These are phyloP conservation scores for Tenthredo distinguenda DNA, from an alignment of 2,888 invertebrate genomes.

Conservation along the genomic window DNA sequence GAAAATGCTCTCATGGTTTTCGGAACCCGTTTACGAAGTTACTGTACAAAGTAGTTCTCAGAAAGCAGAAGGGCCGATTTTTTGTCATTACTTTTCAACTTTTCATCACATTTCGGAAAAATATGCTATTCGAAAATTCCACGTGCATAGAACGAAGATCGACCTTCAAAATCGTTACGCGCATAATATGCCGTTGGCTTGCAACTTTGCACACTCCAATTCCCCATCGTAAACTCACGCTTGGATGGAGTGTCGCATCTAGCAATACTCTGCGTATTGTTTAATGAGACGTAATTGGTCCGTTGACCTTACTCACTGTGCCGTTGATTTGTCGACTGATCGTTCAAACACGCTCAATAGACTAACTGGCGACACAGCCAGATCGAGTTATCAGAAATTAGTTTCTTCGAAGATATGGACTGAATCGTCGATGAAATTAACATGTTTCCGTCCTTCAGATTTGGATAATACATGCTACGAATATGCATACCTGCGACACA, in stretches of 20 bases:
- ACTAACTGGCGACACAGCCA: neutral
- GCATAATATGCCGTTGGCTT: neutral
- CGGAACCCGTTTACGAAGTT: neutral
- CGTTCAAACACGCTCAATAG: neutral
- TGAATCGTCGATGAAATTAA: neutral
- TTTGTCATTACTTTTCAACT: neutral
- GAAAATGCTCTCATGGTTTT: neutral
- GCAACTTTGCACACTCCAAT: neutral
- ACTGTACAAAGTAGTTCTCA: neutral
- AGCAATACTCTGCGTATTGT: neutral
- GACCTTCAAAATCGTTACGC: neutral
- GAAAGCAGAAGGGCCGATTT: neutral
- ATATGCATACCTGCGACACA: neutral
- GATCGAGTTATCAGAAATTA: constrained; percentile 11
- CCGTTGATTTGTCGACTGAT: constrained; percentile 31
- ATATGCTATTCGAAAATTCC: neutral
- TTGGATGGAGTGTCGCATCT: neutral
- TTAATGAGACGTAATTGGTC: constrained; percentile 34
- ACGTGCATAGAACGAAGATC: neutral
- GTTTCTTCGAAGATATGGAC: neutral
- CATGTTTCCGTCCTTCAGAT: neutral
- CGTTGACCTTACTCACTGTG: constrained; percentile 34
- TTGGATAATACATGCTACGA: neutral
- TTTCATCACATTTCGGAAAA: neutral
- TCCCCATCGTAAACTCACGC: neutral